These are phyloP conservation scores for Drosophila malerkotliana DNA, from an alignment of 1,140 invertebrate species.

Conservation along the genomic window DNA sequence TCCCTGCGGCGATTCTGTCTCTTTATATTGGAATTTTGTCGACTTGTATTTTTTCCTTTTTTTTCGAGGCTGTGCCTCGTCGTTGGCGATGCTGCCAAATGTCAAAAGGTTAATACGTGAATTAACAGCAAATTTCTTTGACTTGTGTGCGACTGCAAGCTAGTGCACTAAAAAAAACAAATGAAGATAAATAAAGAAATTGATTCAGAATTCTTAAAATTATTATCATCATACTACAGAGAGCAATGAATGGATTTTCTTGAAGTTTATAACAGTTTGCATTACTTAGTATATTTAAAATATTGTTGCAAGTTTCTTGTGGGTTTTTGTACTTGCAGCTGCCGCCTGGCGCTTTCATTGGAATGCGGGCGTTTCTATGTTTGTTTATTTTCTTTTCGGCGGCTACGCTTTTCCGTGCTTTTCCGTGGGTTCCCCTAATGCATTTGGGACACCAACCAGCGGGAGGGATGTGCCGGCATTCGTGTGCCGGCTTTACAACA, in stretches of 20 bases:
- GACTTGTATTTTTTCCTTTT: conserved; percentile 62
- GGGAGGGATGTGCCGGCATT: conserved; percentile 47
- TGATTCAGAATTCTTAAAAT: neutral
- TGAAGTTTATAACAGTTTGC: neutral
- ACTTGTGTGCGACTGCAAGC: conserved; percentile 74
- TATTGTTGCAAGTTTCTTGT: neutral
- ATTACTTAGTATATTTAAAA: neutral
- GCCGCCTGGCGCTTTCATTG: conserved; percentile 70
- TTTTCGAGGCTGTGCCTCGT: conserved; percentile 18
- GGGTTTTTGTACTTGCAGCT: conserved; percentile 10
- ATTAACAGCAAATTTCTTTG: conserved; percentile 83
- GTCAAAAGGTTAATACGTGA: conserved; percentile 83
- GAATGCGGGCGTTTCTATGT: conserved; percentile 74
- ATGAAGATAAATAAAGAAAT: neutral
- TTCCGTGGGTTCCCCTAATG: conserved; percentile 53
- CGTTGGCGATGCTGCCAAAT: conserved; percentile 75
- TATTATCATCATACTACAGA: neutral
- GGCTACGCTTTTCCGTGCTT: conserved; percentile 35
- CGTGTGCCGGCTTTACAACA: conserved; percentile 52
- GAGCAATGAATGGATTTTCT: neutral
- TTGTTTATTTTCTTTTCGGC: conserved; percentile 56
- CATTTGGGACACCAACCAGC: conserved; percentile 61
- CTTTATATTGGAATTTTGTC: conserved; percentile 72
- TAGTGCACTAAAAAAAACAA: conserved; percentile 2
- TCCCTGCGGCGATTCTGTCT: conserved; percentile 24